Percentiles rank a stretch among this genome's conserved stretches.
phyloP scores from a whole-genome alignment of 2,888 invertebrate species.

The Cepaea hortensis region DNA sequence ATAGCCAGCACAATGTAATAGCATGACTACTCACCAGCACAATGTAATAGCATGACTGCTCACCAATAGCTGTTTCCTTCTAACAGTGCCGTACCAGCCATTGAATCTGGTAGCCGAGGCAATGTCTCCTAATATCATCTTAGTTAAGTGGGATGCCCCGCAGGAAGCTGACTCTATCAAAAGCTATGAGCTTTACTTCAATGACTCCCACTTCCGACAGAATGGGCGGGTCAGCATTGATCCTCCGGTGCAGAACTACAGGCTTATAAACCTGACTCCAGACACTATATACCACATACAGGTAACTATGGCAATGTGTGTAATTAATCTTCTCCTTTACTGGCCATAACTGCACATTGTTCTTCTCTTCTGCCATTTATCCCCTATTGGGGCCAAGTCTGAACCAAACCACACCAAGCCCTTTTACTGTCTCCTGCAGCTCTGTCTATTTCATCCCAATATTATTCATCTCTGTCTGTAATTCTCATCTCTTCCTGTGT shows the following conservation, averaged over 20 bases:
- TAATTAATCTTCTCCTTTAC: not conserved
- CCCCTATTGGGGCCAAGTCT: too few species aligned
- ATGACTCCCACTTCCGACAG: conserved; percentile 77
- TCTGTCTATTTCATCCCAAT: too few species aligned
- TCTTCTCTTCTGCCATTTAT: not conserved
- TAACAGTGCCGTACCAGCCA: conserved; percentile 84
- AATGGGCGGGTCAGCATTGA: conserved; percentile 69
- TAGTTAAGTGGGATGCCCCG: conserved; percentile 94
- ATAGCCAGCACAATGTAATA: not conserved
- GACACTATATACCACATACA: conserved; percentile 97
- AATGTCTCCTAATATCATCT: conserved; percentile 88
- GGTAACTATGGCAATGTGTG: conserved; percentile 70
- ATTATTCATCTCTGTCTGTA: too few species aligned
- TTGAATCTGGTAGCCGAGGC: conserved; percentile 85
- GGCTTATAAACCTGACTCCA: conserved; percentile 92
- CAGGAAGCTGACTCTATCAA: conserved; percentile 89
- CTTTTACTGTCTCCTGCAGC: too few species aligned
- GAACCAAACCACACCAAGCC: too few species aligned
- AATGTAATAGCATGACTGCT: not conserved
- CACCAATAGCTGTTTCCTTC: not conserved
- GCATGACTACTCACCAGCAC: not conserved
- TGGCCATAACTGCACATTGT: not conserved
- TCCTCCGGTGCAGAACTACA: conserved; percentile 80
- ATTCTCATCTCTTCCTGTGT: too few species aligned
- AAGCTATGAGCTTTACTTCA: conserved; percentile 97